Conservation (phyloP, 1,140 invertebrate species). For the Pollicipes pollicipes region DNA sequence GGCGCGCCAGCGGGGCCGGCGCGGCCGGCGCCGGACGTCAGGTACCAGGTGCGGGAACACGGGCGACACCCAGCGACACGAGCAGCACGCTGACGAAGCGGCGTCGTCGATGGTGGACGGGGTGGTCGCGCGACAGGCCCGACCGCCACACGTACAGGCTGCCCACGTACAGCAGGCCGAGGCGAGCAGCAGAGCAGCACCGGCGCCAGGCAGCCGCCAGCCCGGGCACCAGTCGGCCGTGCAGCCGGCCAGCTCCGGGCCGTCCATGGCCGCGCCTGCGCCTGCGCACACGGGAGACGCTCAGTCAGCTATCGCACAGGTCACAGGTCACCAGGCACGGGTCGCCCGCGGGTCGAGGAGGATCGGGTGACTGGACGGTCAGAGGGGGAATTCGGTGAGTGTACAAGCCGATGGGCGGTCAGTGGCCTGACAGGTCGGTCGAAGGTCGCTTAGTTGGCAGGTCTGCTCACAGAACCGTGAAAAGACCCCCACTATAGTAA, state of each 20-base stretch:
- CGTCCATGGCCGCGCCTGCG: background rate
- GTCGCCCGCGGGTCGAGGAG: too few relatives aligned
- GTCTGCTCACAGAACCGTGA: too few relatives aligned
- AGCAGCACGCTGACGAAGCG: conserved; percentile 67
- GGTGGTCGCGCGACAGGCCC: conserved; percentile 53
- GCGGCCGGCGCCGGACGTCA: conserved; percentile 19
- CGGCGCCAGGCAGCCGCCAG: too few relatives aligned
- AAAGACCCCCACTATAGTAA: too few relatives aligned
- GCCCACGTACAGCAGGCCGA: conserved; percentile 14
- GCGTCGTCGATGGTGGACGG: conserved; percentile 67
- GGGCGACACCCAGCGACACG: conserved; percentile 58
- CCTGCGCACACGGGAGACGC: too few relatives aligned
- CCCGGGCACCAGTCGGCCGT: background rate
- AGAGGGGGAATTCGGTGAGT: too few relatives aligned
- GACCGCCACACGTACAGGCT: conserved; percentile 18
- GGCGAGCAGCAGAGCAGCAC: conserved; percentile 13
- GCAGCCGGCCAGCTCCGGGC: background rate
- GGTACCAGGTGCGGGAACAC: conserved; percentile 33
- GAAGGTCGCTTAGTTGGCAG: too few relatives aligned
- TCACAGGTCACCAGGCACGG: too few relatives aligned
- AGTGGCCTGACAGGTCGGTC: too few relatives aligned
- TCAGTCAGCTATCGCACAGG: too few relatives aligned
- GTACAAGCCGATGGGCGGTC: too few relatives aligned
- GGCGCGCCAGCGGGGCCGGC: conserved; percentile 7
- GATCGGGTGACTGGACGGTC: too few relatives aligned